Evolutionary conservation across 2,113 vertebrate species (phyloP), one percentile per base, ranked within the genome.

Genomic region (Lampris megalopsis): DNA sequence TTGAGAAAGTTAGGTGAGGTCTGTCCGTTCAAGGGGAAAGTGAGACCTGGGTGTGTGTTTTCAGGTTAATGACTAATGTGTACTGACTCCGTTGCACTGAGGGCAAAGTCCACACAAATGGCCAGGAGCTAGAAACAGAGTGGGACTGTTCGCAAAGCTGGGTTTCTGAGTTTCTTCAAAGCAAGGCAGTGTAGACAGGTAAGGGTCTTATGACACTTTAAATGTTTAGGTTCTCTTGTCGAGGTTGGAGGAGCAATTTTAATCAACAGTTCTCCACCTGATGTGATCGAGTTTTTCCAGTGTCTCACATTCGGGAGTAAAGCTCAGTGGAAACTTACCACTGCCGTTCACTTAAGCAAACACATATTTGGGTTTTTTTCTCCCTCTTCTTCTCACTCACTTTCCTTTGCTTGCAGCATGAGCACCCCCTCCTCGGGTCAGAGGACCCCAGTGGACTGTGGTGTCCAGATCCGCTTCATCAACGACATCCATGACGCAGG

Each of bases 391-490:
- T 0, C 13, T 63, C 40, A 40, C 3, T 24, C 7, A 3, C 56
- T 45, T 37, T 36, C 41, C 56, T 64, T 4, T 77, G 41, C 58
- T 41, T 13, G n/a, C 81, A 94, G 92, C 52, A 95, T 95, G 94
- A 91, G 77, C 73, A 43, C 85, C 3, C 77, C 89, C 9, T 91
- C 93, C 56, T 91, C 93, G 0, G 95, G 94, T 67, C 94, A 86
- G 68, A 95, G 90, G 86, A 93, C 73, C 50, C 95, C 95, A 0
- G 88, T 97, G 82, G 97, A 98, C 79, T 89, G 96, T 1, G 97
- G 97, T 0, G 96, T 98, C 80, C 97, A 99, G 92, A 97, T 99
- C 86, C 96, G 96, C 72, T 98, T 98, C 92, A 97, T 97, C 77
- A 94, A 96, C 3, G 95, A 98, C 84, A 86, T 95, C 47, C 82